Conservation (phyloP, 2,888 invertebrate genomes). For the Holacanthella duospinosa region DNA sequence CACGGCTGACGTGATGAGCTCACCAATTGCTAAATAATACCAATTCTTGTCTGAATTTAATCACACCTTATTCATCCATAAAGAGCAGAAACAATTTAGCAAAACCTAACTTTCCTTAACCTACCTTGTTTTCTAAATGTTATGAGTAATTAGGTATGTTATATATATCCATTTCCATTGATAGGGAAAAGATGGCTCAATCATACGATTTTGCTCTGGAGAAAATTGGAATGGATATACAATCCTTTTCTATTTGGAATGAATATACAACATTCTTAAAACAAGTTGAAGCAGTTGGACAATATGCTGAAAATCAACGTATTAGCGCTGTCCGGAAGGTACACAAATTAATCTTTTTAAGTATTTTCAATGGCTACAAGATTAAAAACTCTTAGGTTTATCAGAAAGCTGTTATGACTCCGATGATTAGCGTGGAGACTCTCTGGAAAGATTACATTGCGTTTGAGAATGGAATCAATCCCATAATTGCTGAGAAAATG, state of each 20-base stretch:
- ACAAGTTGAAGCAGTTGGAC: slow-evolving; percentile 91
- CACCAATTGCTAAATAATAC: too few relatives aligned
- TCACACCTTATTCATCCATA: too few relatives aligned
- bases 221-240: slow-evolving; percentile 96
- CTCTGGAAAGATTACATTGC: slow-evolving; percentile 96
- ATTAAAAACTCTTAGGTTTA: slow-evolving; percentile 59
- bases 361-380: neutral
- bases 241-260: slow-evolving; percentile 92
- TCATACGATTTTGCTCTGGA: slow-evolving; percentile 98
- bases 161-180: slow-evolving; percentile 37
- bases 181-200: slow-evolving; percentile 96
- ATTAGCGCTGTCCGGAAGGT: slow-evolving; percentile 95
- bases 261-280: slow-evolving; percentile 96
- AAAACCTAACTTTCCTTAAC: neutral
- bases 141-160: neutral
- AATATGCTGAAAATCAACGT: slow-evolving; percentile 98
- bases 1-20: too few relatives aligned
- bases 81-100: too few relatives aligned
- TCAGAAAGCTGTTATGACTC: slow-evolving; percentile 89
- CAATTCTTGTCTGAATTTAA: too few relatives aligned
- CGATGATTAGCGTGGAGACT: slow-evolving; percentile 92
- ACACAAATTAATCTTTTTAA: slow-evolving; percentile 6
- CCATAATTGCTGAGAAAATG: slow-evolving; percentile 90
- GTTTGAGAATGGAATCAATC: slow-evolving; percentile 87
- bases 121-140: neutral